Evolutionary conservation across 2,797 vertebrate species (phyloP).

Genomic region (Clarias fuscus): DNA sequence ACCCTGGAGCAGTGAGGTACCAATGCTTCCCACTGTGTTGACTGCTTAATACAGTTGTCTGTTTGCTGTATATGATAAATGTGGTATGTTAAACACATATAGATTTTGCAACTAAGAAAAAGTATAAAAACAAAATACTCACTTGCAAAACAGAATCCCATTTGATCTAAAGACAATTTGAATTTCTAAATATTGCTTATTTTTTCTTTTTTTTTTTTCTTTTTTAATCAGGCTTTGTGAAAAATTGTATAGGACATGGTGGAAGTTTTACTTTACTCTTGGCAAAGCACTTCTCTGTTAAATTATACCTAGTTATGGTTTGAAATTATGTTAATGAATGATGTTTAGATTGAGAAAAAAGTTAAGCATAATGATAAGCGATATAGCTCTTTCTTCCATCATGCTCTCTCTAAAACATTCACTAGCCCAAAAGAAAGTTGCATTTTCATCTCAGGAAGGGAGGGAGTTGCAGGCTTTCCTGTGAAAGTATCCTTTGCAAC

Average conservation of each 20-base stretch:
- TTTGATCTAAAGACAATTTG: background rate
- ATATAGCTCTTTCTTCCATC: background rate
- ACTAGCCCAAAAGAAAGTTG: background rate
- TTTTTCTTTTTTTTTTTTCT: background rate
- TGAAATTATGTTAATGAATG: background rate
- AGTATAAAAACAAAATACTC: background rate
- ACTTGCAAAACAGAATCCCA: background rate
- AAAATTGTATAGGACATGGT: background rate
- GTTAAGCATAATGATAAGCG: background rate
- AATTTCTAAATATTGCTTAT: background rate
- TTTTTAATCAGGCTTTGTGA: background rate
- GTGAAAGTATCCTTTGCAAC: background rate
- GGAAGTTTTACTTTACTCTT: background rate
- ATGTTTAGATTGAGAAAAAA: background rate
- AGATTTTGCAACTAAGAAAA: background rate
- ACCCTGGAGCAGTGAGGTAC: background rate
- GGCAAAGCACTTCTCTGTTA: background rate
- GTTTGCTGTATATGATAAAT: background rate
- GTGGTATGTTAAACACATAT: background rate
- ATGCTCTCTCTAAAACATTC: background rate
- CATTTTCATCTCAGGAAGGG: background rate
- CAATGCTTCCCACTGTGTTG: background rate
- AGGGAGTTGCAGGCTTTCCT: background rate
- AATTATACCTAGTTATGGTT: background rate
- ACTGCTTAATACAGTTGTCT: background rate